phyloP scores from a whole-genome alignment of 2,797 vertebrate genomes.

The Sebastes minor region DNA sequence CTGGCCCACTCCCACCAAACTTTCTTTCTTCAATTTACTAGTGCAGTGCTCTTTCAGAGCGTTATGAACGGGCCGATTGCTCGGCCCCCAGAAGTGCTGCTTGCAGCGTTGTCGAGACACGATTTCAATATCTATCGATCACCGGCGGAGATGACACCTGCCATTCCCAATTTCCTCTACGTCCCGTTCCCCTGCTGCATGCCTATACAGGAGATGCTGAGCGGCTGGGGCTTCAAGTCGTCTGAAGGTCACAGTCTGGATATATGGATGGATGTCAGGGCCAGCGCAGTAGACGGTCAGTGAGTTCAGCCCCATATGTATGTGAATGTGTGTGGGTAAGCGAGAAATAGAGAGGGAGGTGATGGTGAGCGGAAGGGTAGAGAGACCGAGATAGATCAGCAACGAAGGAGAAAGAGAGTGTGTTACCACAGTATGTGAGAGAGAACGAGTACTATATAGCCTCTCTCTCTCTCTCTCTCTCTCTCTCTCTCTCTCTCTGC shows the following conservation, averaged over 20 bases:
- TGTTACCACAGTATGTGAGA: constrained; percentile 37
- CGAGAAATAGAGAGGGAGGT: constrained; percentile 17
- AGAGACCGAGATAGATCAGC: constrained; percentile 2
- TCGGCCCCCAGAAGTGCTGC: no score
- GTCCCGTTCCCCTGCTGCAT: background rate
- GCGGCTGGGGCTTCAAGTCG: background rate
- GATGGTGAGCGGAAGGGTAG: background rate
- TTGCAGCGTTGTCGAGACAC: background rate
- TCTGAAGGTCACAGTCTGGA: constrained; percentile 59
- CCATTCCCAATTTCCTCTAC: background rate
- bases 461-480: background rate
- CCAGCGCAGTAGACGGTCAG: constrained; percentile 47
- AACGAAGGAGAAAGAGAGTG: background rate
- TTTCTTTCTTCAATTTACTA: no score
- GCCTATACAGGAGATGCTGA: background rate
- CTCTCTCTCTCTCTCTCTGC: constrained; percentile 12
- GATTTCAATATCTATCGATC: constrained; percentile 19
- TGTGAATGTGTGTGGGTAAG: constrained; percentile 28
- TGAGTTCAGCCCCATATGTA: constrained; percentile 26
- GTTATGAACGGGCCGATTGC: no score
- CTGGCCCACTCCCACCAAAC: background rate
- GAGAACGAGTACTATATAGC: constrained; percentile 7
- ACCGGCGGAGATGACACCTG: constrained; percentile 7
- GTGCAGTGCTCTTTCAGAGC: no score
- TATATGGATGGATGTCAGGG: constrained; percentile 49